Conservation (phyloP, 2,888 invertebrate genomes). For the Ditula angustiorana region DNA sequence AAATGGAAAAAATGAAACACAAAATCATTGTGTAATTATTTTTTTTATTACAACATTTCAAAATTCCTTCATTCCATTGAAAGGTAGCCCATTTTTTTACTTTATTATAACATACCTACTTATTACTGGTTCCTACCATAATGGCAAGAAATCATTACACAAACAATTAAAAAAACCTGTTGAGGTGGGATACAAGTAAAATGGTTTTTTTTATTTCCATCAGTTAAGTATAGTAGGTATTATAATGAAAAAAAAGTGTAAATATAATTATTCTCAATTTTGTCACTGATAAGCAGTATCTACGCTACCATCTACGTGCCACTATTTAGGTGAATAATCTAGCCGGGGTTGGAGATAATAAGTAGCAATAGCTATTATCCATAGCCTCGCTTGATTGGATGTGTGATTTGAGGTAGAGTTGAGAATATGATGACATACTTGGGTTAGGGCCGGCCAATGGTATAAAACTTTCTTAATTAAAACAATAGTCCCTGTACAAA, state of each 20-base stretch:
- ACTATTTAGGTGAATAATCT: background rate
- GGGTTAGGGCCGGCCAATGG: too few species aligned
- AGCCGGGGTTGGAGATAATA: background rate
- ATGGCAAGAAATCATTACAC: slow-evolving; percentile 63
- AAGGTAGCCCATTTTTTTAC: slow-evolving; percentile 44
- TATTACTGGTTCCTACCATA: slow-evolving; percentile 47
- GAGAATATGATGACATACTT: too few species aligned
- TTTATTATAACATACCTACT: slow-evolving; percentile 39
- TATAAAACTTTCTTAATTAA: too few species aligned
- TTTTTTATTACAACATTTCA: slow-evolving; percentile 66
- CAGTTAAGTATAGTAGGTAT: background rate
- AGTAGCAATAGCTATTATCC: too few species aligned
- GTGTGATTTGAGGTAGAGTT: too few species aligned
- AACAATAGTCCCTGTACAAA: too few species aligned
- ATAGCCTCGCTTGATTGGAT: too few species aligned
- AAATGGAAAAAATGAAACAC: background rate
- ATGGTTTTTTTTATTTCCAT: background rate
- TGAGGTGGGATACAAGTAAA: slow-evolving; percentile 55
- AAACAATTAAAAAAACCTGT: slow-evolving; percentile 50
- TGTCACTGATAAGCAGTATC: background rate
- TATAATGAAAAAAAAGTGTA: background rate
- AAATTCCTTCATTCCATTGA: slow-evolving; percentile 52
- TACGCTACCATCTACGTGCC: background rate
- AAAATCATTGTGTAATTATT: slow-evolving; percentile 1
- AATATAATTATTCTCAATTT: background rate